Base-by-base conservation (phyloP, 2,888 invertebrate species). In the Drosophila antonietae region DNA sequence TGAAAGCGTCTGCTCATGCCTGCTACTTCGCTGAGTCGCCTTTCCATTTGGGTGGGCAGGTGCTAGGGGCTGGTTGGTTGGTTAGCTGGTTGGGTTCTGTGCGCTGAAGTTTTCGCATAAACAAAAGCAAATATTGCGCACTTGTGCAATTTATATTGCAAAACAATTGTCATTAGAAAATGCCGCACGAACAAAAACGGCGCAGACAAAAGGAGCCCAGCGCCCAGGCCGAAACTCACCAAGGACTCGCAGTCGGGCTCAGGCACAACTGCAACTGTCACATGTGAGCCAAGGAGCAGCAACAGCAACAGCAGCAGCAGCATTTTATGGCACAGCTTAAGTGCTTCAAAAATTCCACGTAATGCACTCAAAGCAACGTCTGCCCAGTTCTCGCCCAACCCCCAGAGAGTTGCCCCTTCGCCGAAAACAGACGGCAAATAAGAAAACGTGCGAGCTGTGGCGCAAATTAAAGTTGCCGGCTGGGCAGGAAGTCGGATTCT, bases 101-200 rank as follows among this genome's bases (percentile, higher is more conserved):
- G 68, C 53, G 75, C 73, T 83, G 76, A 88, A 82, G 88, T 84
- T 81, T 86, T 83, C 78, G 76, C 90, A 90, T 89, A 89, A 90
- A 84, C 81, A 87, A 84, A 90, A 83, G 82, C 90, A 88, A 90
- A 91, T 91, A 90, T 90, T 90, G 91, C 90, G 90, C 91, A 90
- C 91, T 91, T 88, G 91, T 91, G 83, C 88, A 89, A 88, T 91
- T 91, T 91, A 90, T 91, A 91, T 90, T 83, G 89, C 91, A 90
- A 91, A 90, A 88, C 91, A 90, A 90, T 91, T 91, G 91, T 90
- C 90, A 91, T 91, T 90, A 90, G 90, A 89, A 86, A 88, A 83
- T 88, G 90, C 81, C 80, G 83, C 87, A 90, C 88, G 87, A 84
- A 88, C 89, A 89, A 90, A 87, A 87, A 90, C 78, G 84, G 67